A percentile compares a stretch with the other conserved stretches of the same genome.
phyloP scores from a whole-genome alignment of 2,113 vertebrate genomes.

The sheep (Ovis aries) region DNA sequence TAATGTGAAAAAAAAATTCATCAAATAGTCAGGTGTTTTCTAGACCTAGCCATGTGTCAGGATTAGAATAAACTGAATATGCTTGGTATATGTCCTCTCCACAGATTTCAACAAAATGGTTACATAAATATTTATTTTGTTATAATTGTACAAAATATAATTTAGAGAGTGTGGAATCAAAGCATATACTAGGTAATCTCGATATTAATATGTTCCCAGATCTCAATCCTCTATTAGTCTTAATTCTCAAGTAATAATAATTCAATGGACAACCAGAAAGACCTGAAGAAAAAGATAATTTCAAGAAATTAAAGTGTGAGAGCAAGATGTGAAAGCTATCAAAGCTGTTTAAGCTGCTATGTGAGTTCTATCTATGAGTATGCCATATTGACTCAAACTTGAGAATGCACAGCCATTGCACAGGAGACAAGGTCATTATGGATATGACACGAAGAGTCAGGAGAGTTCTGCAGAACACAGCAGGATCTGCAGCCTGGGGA shows the following conservation, averaged over 20 bases:
- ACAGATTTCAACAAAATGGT: background rate
- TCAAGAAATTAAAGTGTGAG: background rate
- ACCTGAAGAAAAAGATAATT: background rate
- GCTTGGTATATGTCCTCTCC: rapidly evolving
- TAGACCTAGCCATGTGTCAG: rapidly evolving
- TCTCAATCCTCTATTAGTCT: background rate
- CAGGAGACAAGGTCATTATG: rapidly evolving
- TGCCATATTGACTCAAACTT: background rate
- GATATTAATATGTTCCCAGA: background rate
- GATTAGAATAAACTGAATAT: background rate
- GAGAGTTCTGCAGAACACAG: background rate
- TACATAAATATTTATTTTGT: background rate
- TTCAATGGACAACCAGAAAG: background rate
- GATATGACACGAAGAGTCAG: background rate
- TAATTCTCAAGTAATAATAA: background rate
- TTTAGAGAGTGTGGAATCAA: background rate
- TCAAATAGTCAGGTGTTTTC: background rate
- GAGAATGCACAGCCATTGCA: too few species aligned
- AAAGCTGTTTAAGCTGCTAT: background rate
- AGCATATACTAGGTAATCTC: background rate
- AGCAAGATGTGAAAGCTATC: background rate
- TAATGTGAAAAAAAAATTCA: background rate
- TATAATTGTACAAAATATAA: background rate
- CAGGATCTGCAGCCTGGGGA: background rate
- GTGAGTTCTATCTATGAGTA: background rate